These are phyloP conservation scores for Drosophila sulfurigaster DNA, from an alignment of 1,140 invertebrate genomes.

Conservation along the genomic window DNA sequence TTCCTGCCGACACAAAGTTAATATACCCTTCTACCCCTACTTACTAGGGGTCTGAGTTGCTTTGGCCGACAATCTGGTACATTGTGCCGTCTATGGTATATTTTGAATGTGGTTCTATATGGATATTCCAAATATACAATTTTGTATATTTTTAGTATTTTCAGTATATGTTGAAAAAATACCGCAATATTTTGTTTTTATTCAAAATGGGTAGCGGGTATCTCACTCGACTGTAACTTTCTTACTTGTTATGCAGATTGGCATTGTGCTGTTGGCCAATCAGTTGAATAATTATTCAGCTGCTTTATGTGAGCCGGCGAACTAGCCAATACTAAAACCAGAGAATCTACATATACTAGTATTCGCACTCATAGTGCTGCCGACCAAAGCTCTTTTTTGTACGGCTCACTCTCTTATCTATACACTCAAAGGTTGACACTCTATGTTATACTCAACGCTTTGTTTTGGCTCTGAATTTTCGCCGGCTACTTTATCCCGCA, in stretches of 20 bases:
- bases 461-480: constrained; percentile 23
- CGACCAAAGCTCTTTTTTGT: not conserved
- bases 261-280: constrained; percentile 12
- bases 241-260: constrained; percentile 29
- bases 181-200: no score
- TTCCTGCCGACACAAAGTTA: no score
- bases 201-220: no score
- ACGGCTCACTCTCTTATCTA: not conserved
- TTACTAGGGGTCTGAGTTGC: no score
- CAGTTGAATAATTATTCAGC: constrained; percentile 64
- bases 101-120: no score
- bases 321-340: constrained; percentile 14
- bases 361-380: not conserved
- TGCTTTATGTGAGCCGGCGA: constrained; percentile 34
- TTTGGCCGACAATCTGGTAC: no score
- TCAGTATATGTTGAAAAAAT: no score
- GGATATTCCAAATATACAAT: no score
- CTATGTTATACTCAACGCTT: not conserved
- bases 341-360: constrained; percentile 13
- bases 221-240: no score
- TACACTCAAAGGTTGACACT: not conserved
- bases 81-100: no score
- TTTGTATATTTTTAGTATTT: no score
- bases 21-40: no score
- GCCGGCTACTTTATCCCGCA: constrained; percentile 44